Evolutionary conservation across 2,797 vertebrate genomes (phyloP).

Genomic region (Cephalopachus bancanus): DNA sequence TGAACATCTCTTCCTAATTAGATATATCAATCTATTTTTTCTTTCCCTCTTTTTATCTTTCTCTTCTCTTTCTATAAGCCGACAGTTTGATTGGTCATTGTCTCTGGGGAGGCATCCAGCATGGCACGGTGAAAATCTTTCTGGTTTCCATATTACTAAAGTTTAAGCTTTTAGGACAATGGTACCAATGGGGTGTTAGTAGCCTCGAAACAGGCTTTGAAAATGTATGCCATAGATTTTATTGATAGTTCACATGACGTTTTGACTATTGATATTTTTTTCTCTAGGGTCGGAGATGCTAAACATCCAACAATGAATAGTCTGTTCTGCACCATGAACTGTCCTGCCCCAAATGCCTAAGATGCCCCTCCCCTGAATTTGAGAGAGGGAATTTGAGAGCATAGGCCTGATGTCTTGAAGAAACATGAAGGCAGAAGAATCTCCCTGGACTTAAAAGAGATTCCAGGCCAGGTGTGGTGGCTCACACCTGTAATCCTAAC

Average conservation of each 20-base stretch:
- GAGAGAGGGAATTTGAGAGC: neutral
- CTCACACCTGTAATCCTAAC: too few relatives aligned
- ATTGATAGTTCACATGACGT: neutral
- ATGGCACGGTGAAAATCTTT: too few relatives aligned
- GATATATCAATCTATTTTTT: too few relatives aligned
- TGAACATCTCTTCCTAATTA: neutral
- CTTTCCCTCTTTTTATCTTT: too few relatives aligned
- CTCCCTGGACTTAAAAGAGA: neutral
- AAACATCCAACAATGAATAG: neutral
- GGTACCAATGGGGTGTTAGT: too few relatives aligned
- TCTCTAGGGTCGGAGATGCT: neutral
- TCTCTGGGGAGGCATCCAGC: too few relatives aligned
- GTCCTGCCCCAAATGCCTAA: neutral
- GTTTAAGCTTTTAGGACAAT: too few relatives aligned
- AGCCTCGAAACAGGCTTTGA: neutral
- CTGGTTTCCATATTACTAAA: too few relatives aligned
- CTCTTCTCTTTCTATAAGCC: too few relatives aligned
- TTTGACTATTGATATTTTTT: neutral
- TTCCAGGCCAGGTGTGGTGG: too few relatives aligned
- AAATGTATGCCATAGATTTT: slow-evolving; percentile 3
- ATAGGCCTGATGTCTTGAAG: neutral
- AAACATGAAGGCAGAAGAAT: neutral
- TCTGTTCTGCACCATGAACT: neutral
- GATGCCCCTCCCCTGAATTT: neutral
- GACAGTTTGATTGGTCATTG: too few relatives aligned